A percentile compares a stretch with the other conserved stretches of the same genome.
These are phyloP conservation scores for Coremacera marginata DNA, from an alignment of 2,888 invertebrate genomes.

Conservation along the genomic window DNA sequence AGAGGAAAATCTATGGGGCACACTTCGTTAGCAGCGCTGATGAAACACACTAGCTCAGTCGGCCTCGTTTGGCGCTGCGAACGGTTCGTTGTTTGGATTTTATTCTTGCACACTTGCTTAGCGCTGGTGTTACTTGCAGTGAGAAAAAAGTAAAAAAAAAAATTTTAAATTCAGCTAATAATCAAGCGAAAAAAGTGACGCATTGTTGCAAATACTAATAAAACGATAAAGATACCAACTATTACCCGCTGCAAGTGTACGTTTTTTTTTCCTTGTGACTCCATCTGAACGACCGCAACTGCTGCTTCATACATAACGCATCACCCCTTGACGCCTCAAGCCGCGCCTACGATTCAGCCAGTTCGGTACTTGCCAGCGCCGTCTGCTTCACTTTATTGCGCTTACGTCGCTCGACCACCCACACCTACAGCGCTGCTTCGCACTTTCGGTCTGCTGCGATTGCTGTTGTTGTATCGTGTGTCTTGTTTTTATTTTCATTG, in stretches of 20 bases:
- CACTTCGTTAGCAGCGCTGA: constrained; percentile 3
- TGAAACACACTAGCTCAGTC: constrained; percentile 35
- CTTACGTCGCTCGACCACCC: constrained; percentile 25
- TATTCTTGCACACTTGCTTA: background rate
- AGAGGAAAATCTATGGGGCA: background rate
- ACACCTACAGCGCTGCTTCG: background rate
- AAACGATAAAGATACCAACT: background rate
- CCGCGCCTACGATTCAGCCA: background rate
- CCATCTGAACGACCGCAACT: background rate
- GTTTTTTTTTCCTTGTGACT: background rate
- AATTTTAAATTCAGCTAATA: constrained; percentile 11
- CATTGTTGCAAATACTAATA: background rate
- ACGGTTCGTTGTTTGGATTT: constrained; percentile 29
- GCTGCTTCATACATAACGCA: constrained; percentile 3
- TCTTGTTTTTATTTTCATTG: background rate
- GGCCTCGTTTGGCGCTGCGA: constrained; percentile 40
- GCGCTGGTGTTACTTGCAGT: constrained; percentile 17
- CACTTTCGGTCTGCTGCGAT: background rate
- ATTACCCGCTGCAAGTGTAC: background rate
- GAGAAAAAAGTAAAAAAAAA: background rate
- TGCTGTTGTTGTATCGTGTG: background rate
- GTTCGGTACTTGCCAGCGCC: background rate
- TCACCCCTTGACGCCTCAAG: background rate
- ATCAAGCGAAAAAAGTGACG: too few relatives aligned
- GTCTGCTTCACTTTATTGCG: background rate